Conservation (phyloP, 2,888 invertebrate genomes). For the Galeruca laticollis region DNA sequence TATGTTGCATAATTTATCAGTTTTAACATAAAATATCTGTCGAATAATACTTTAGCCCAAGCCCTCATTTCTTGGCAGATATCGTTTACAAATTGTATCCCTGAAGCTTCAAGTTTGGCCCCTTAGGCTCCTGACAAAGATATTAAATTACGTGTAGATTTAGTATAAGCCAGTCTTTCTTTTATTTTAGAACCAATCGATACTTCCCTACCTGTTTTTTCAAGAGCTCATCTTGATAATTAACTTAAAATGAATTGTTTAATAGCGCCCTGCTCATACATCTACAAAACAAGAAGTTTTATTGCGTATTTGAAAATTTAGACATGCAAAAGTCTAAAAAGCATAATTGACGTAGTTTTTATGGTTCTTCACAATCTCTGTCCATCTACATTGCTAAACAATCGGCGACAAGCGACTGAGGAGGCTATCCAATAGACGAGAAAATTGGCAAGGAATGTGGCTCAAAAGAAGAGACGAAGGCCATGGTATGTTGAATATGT, state of each 20-base stretch:
- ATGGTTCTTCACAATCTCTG: not conserved
- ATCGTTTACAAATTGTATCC: constrained; percentile 24
- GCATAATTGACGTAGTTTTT: not conserved
- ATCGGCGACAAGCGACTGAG: not conserved
- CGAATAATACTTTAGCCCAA: not conserved
- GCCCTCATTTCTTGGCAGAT: not conserved
- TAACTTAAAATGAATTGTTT: constrained; percentile 18
- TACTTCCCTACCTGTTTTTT: constrained; percentile 5
- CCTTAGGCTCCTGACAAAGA: constrained; percentile 23
- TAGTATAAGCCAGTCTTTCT: constrained; percentile 22
- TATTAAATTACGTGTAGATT: constrained; percentile 26
- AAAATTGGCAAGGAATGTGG: no score
- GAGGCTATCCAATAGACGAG: no score
- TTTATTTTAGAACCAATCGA: constrained; percentile 22
- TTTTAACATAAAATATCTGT: not conserved
- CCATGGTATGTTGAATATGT: no score
- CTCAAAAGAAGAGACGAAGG: no score
- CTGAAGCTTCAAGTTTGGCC: constrained; percentile 21
- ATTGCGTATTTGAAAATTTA: not conserved
- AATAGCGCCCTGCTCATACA: not conserved
- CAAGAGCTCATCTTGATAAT: constrained; percentile 1
- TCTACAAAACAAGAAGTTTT: not conserved
- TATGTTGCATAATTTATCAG: not conserved
- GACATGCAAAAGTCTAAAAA: not conserved
- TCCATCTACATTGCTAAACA: not conserved